Conservation (phyloP, 2,113 vertebrate species). For the Turnix velox region DNA sequence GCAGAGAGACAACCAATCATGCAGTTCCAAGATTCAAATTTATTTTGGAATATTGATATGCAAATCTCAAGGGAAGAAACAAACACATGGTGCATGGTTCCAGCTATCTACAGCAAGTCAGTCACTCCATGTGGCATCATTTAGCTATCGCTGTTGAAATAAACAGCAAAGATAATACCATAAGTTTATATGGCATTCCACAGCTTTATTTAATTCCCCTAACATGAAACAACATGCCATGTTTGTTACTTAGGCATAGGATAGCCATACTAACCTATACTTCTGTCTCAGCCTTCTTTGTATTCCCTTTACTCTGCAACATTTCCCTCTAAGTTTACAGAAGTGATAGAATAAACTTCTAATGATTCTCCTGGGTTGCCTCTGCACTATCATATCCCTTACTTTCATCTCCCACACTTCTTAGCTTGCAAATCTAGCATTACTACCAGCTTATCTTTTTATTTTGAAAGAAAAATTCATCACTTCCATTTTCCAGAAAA, state of each 20-base stretch:
- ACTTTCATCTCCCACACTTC: neutral
- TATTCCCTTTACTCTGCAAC: neutral
- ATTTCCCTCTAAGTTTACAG: neutral
- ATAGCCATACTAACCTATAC: neutral
- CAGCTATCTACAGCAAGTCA: neutral
- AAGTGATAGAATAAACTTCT: neutral
- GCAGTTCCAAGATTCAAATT: neutral
- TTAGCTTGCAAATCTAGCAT: neutral
- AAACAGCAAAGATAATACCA: neutral
- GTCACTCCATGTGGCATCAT: neutral
- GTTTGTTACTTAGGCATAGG: neutral
- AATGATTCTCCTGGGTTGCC: neutral
- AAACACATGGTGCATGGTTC: neutral
- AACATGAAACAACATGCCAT: neutral
- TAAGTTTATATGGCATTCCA: neutral
- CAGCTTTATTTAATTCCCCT: neutral
- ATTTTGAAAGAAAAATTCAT: neutral
- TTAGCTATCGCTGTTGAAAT: neutral
- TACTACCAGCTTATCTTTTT: neutral
- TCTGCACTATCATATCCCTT: neutral
- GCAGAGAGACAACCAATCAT: neutral
- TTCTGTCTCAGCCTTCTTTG: neutral
- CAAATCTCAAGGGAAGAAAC: neutral
- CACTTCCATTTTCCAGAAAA: neutral
- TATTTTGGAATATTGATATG: neutral